These are phyloP conservation scores for Passerina amoena DNA, from an alignment of 2,113 vertebrate genomes.

Conservation along the genomic window DNA sequence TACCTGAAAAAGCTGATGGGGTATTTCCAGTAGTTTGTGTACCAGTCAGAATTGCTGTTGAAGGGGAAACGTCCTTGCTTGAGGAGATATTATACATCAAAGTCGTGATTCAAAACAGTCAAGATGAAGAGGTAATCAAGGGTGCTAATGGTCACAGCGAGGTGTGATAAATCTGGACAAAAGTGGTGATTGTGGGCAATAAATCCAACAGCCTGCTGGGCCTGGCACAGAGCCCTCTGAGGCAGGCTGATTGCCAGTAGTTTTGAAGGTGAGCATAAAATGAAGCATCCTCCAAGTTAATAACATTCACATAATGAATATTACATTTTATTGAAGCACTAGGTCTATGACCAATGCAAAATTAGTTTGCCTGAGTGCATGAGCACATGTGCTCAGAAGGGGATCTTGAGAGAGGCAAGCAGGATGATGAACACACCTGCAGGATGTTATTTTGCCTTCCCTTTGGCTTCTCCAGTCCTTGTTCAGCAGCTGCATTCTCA, in stretches of 20 bases:
- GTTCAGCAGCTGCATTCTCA: neutral
- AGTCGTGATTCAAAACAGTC: neutral
- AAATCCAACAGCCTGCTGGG: neutral
- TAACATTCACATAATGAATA: neutral
- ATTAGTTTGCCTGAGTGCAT: neutral
- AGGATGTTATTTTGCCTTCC: neutral
- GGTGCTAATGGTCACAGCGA: neutral
- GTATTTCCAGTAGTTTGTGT: neutral
- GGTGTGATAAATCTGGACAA: slow-evolving; percentile 12
- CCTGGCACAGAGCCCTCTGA: neutral
- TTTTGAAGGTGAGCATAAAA: slow-evolving; percentile 24
- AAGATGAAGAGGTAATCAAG: slow-evolving; percentile 36
- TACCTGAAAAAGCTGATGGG: neutral
- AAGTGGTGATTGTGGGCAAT: neutral
- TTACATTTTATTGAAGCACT: neutral
- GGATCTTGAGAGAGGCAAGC: neutral
- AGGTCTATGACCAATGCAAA: neutral
- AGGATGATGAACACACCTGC: neutral
- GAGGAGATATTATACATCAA: neutral
- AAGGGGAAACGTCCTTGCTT: neutral
- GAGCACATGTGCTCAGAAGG: neutral
- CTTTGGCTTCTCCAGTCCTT: neutral
- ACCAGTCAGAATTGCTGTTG: neutral
- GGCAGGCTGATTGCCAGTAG: neutral
- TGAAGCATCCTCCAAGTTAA: slow-evolving; percentile 14